A percentile compares a stretch with the other conserved stretches of the same genome.
phyloP scores from a whole-genome alignment of 1,140 invertebrate species.

The Ylistrum balloti region DNA sequence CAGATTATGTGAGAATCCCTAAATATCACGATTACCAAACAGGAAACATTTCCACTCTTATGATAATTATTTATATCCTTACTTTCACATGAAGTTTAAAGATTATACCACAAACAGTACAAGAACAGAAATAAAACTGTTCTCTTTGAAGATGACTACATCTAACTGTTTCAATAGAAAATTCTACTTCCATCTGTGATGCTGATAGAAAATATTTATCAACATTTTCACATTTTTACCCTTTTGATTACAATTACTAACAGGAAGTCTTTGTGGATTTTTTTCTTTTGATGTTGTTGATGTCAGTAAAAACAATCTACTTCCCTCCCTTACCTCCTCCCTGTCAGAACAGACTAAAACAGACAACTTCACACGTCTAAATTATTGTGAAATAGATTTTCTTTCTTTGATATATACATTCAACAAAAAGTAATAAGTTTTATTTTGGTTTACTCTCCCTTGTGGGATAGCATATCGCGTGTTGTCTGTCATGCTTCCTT shows the following conservation, averaged over 20 bases:
- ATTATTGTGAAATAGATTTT: slow-evolving; percentile 5
- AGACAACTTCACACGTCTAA: not conserved
- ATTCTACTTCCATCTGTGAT: no score
- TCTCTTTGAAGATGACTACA: no score
- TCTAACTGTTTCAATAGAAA: no score
- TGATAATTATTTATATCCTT: no score
- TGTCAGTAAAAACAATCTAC: not conserved
- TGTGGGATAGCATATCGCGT: not conserved
- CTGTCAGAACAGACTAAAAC: not conserved
- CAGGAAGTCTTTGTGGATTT: not conserved
- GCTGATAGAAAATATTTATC: no score
- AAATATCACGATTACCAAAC: no score
- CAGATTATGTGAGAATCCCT: no score
- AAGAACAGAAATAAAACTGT: no score
- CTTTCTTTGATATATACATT: not conserved
- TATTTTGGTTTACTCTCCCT: not conserved
- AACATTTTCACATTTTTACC: not conserved
- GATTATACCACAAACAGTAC: no score
- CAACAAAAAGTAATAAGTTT: slow-evolving; percentile 29
- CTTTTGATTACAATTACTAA: not conserved
- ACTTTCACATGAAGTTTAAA: no score
- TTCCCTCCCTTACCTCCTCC: not conserved
- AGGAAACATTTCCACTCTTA: no score
- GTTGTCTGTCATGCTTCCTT: not conserved
- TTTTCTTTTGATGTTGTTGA: not conserved